Evolutionary conservation across 2,888 invertebrate species (phyloP).

Genomic region (Lasioglossum villosulum): DNA sequence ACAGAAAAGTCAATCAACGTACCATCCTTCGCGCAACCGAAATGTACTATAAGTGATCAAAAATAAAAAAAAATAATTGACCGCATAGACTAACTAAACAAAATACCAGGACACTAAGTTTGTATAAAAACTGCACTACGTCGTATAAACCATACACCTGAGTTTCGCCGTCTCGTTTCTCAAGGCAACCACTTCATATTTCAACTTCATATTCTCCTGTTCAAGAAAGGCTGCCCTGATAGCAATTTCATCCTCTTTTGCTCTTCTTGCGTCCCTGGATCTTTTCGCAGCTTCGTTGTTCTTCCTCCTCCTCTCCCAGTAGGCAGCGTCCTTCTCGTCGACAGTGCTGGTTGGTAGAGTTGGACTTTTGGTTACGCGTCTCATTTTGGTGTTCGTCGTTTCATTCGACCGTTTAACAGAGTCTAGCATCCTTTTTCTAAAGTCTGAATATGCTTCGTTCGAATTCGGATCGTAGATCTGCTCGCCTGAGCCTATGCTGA

Average conservation of each 20-base stretch:
- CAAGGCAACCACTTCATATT: constrained; percentile 89
- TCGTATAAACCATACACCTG: constrained; percentile 85
- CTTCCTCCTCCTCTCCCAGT: constrained; percentile 94
- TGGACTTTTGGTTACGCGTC: constrained; percentile 80
- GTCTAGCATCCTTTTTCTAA: constrained; percentile 89
- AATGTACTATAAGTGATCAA: background rate
- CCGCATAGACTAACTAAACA: background rate
- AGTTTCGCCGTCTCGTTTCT: constrained; percentile 88
- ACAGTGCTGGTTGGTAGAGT: constrained; percentile 71
- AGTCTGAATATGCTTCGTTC: constrained; percentile 89
- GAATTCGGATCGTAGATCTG: constrained; percentile 86
- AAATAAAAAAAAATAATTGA: background rate
- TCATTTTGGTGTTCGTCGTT: constrained; percentile 90
- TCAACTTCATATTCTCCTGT: constrained; percentile 93
- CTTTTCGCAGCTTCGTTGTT: constrained; percentile 98
- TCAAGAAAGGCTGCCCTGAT: constrained; percentile 94
- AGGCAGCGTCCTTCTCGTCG: constrained; percentile 90
- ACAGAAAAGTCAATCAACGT: background rate
- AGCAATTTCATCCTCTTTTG: constrained; percentile 96
- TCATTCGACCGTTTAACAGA: constrained; percentile 88
- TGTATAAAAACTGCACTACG: constrained; percentile 38
- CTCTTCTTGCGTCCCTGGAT: constrained; percentile 94
- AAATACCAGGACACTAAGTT: background rate
- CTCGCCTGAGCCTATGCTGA: constrained; percentile 86
- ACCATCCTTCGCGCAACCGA: background rate